phyloP scores from a whole-genome alignment of 2,797 vertebrate genomes.

The Oreochromis grahami region DNA sequence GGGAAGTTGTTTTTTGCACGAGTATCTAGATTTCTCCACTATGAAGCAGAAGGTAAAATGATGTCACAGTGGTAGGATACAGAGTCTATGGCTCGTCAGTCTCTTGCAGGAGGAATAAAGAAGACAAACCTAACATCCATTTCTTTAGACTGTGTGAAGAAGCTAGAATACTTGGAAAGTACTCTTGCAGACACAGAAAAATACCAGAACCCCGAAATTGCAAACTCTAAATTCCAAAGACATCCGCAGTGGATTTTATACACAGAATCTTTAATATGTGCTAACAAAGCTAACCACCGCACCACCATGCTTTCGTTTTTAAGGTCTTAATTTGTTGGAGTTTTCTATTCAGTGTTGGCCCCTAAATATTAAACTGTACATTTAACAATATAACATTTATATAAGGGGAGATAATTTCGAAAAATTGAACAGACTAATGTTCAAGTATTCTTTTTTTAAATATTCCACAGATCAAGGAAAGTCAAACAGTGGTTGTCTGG shows the following conservation, averaged over 20 bases:
- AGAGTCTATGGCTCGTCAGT: not conserved
- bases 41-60: not conserved
- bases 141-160: not conserved
- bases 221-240: not conserved
- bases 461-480: not conserved
- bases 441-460: not conserved
- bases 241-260: not conserved
- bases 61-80: not conserved
- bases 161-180: not conserved
- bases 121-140: not conserved
- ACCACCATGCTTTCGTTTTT: not conserved
- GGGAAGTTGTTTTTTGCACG: not conserved
- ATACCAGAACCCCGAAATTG: not conserved
- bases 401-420: not conserved
- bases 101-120: not conserved
- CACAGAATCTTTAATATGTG: fast-evolving
- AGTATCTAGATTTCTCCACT: not conserved
- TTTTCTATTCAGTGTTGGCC: not conserved
- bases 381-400: not conserved
- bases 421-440: not conserved
- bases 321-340: not conserved
- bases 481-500: not conserved
- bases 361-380: not conserved
- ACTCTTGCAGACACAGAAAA: not conserved
- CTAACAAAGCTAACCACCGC: not conserved